Base-by-base conservation (phyloP, 2,113 vertebrate species). In the Ammospiza caudacuta region DNA sequence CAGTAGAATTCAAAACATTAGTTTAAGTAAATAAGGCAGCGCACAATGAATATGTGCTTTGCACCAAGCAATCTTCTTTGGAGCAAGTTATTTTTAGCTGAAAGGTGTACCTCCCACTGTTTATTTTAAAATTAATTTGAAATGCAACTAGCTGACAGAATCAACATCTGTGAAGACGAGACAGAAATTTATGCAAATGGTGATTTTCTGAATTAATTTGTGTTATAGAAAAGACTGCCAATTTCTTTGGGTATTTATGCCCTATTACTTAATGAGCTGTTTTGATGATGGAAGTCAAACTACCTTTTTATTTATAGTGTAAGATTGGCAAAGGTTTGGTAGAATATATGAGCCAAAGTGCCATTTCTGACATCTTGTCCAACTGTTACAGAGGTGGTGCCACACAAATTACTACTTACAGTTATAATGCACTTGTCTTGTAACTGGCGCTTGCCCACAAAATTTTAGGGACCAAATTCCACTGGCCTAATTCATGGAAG, bases 111-210 rank as follows among this genome's bases (percentile, higher is more conserved):
- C 97, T 98, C 91, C 95, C 74, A 93, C 92, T 90, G 63, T 97
- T 98, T 97, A 98, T 97, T 97, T 96, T 98, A 97, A 97, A 98
- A 98, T 97, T 90, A 97, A 98, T 97, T 97, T 97, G 96, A 98
- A 97, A 98, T 93, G 96, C 96, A 98, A 94, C 96, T 97, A 97
- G 94, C 92, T 98, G 98, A 98, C 97, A 97, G 97, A 98, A 96
- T 97, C 96, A 98, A 97, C 97, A 98, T 97, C 97, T 98, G 97
- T 97, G 96, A 97, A 98, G 97, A 97, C 80, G 93, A 96, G 96
- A 95, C 97, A 95, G 90, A 97, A 94, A 98, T 98, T 96, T 98
- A 98, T 98, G 97, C 96, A 98, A 98, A 98, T 98, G 52, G 64
- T 76, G 83, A 75, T 83, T 66, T 97, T 97, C 95, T 96, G 95